Conservation (phyloP, 2,888 invertebrate species). For the Drosophila quinaria region DNA sequence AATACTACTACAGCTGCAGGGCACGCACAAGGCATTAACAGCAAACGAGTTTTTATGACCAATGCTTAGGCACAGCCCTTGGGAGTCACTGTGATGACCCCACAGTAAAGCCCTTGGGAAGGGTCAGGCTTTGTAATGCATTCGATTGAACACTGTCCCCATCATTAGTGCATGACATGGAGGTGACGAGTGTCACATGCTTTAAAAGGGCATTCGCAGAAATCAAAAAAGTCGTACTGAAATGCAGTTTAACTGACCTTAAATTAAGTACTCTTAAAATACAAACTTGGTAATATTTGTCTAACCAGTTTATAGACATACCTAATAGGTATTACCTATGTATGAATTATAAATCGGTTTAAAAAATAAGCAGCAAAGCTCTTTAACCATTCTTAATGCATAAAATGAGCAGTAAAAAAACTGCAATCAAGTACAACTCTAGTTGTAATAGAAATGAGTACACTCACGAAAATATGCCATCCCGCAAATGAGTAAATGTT, state of each 20-base stretch:
- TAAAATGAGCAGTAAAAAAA: no score
- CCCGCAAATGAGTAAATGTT: no score
- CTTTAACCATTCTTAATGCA: no score
- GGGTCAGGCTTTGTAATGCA: conserved; percentile 6
- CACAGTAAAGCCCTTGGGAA: conserved; percentile 5
- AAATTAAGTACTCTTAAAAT: neutral
- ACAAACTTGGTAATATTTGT: neutral
- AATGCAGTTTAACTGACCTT: neutral
- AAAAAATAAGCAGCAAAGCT: no score
- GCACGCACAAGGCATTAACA: conserved; percentile 36
- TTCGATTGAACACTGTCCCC: conserved; percentile 20
- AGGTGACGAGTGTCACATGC: neutral
- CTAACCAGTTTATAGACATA: no score
- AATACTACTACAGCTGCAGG: conserved; percentile 1
- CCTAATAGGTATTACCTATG: no score
- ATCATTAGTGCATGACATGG: conserved; percentile 35
- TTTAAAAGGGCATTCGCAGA: neutral
- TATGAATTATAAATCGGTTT: no score
- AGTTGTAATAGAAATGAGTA: no score
- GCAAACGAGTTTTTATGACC: conserved; percentile 22
- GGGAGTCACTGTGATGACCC: conserved; percentile 5
- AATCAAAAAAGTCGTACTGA: neutral
- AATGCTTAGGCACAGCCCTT: conserved; percentile 2
- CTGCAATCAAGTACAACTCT: no score
- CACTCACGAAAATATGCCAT: no score